Conservation (phyloP, 2,797 vertebrate genomes). For the Enteromius trimaculatus region DNA sequence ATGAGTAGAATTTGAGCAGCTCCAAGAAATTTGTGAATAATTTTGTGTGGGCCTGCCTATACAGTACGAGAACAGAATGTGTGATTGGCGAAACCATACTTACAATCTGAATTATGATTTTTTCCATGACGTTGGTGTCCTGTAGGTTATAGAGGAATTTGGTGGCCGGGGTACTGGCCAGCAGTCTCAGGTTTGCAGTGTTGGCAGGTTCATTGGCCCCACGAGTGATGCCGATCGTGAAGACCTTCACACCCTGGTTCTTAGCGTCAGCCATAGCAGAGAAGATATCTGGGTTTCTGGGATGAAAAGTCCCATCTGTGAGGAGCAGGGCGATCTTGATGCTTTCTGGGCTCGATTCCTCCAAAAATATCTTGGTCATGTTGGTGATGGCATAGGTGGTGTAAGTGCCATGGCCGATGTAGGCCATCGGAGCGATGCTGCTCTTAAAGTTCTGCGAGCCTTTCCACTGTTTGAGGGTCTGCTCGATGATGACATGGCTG, state of each 20-base stretch:
- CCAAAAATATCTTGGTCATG: slow-evolving; percentile 87
- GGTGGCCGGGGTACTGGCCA: slow-evolving; percentile 84
- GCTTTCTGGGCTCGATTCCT: slow-evolving; percentile 79
- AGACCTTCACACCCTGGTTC: slow-evolving; percentile 88
- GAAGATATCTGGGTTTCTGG: slow-evolving; percentile 93
- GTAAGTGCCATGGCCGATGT: slow-evolving; percentile 91
- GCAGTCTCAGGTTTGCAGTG: slow-evolving; percentile 82
- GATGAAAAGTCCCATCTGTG: slow-evolving; percentile 87
- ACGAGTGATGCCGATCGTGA: slow-evolving; percentile 86
- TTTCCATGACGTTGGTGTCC: slow-evolving; percentile 80
- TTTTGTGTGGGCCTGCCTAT: neutral
- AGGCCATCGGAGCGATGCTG: slow-evolving; percentile 78
- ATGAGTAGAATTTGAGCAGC: neutral
- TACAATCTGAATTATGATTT: slow-evolving; percentile 85
- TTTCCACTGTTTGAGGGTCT: slow-evolving; percentile 87
- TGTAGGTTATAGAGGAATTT: slow-evolving; percentile 87
- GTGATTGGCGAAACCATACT: slow-evolving; percentile 64
- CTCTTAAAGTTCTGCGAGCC: slow-evolving; percentile 84
- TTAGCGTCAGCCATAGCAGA: slow-evolving; percentile 88
- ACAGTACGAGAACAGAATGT: neutral
- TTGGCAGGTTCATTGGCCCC: slow-evolving; percentile 84
- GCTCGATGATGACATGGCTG: slow-evolving; percentile 87
- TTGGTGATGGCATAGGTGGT: slow-evolving; percentile 93
- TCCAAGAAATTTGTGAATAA: neutral
- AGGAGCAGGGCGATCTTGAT: slow-evolving; percentile 85